A percentile compares a stretch with the other conserved stretches of the same genome.
Evolutionary conservation across 1,140 invertebrate genomes (phyloP).

Genomic region (Episyrphus balteatus): DNA sequence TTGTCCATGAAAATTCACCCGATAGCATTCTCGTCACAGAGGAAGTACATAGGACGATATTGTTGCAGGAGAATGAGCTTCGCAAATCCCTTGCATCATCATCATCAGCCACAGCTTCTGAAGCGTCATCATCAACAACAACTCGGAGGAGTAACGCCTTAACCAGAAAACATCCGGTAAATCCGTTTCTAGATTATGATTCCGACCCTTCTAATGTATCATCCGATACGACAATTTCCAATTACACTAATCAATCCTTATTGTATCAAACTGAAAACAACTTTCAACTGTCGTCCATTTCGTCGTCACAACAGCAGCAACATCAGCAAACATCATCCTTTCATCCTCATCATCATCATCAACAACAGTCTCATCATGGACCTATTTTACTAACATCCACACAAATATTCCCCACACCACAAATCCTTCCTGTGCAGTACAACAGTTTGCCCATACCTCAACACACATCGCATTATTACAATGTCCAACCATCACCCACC

Average conservation of each 20-base stretch:
- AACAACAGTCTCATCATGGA: slow-evolving; percentile 15
- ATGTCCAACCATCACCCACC: too few relatives aligned
- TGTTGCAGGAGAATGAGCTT: slow-evolving; percentile 32
- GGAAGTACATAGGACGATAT: slow-evolving; percentile 30
- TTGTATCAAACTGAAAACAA: background rate
- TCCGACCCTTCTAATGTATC: background rate
- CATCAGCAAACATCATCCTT: slow-evolving; percentile 1
- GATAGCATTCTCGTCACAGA: slow-evolving; percentile 30
- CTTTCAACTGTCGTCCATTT: background rate
- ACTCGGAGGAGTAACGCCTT: slow-evolving; percentile 5
- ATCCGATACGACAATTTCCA: background rate
- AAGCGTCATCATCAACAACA: too few relatives aligned
- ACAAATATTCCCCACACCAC: slow-evolving; percentile 34
- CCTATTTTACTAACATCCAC: slow-evolving; percentile 18
- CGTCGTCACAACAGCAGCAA: slow-evolving; percentile 6
- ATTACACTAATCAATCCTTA: background rate
- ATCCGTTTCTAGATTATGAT: slow-evolving; percentile 26
- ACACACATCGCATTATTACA: slow-evolving; percentile 9
- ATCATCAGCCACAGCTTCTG: too few relatives aligned
- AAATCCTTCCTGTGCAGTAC: slow-evolving; percentile 36
- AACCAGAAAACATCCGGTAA: slow-evolving; percentile 23
- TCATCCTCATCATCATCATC: slow-evolving; percentile 10
- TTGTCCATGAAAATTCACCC: slow-evolving; percentile 31
- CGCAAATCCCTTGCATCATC: slow-evolving; percentile 7
- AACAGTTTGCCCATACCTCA: slow-evolving; percentile 31